Conservation (phyloP, 2,113 vertebrate genomes). For the Illadopsis cleaveri region DNA sequence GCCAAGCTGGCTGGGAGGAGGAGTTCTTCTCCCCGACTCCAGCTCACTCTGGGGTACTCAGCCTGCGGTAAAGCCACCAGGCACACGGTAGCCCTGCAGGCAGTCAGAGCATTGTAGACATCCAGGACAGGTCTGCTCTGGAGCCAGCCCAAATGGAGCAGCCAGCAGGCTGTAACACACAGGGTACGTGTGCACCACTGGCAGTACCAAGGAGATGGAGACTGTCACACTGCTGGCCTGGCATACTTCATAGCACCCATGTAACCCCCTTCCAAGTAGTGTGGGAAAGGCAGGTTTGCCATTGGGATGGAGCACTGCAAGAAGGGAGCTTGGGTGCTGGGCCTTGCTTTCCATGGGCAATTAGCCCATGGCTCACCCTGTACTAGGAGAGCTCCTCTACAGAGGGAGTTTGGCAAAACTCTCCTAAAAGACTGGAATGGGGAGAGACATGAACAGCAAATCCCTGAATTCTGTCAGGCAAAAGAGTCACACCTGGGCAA, state of each 20-base stretch:
- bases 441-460: neutral
- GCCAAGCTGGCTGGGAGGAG: neutral
- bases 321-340: neutral
- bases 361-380: neutral
- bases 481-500: neutral
- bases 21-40: neutral
- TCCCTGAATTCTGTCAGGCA: neutral
- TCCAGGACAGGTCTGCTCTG: neutral
- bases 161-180: neutral
- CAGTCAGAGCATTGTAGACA: neutral
- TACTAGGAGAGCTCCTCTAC: neutral
- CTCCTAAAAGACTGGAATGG: neutral
- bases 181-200: accelerated
- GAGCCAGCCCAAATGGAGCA: neutral
- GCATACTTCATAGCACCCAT: neutral
- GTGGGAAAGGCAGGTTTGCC: neutral
- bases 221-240: neutral
- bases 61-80: neutral
- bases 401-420: neutral
- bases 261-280: neutral
- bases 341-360: neutral
- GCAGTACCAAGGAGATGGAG: neutral
- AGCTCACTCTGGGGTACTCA: neutral
- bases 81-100: neutral
- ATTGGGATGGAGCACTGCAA: accelerated